These are phyloP conservation scores for Muraenolepis orangiensis DNA, from an alignment of 2,797 vertebrate genomes.

Conservation along the genomic window DNA sequence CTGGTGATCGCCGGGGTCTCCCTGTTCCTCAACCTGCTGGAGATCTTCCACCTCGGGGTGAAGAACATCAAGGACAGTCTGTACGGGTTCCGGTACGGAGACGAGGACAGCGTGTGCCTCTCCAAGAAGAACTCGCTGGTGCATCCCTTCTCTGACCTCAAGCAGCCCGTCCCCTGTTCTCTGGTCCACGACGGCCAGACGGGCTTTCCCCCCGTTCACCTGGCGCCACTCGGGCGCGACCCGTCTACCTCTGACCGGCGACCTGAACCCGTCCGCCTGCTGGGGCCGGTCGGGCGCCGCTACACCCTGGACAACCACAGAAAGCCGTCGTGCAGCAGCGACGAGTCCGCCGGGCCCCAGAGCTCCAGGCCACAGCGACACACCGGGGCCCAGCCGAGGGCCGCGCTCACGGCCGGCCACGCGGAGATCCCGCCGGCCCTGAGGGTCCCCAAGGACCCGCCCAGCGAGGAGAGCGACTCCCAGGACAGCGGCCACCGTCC, in stretches of 20 bases:
- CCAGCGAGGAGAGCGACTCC: constrained; percentile 75
- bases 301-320: constrained; percentile 47
- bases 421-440: constrained; percentile 67
- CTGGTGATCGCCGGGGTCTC: constrained; percentile 87
- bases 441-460: constrained; percentile 64
- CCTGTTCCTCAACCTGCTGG: constrained; percentile 86
- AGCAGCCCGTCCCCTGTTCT: constrained; percentile 55
- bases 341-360: constrained; percentile 64
- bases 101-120: constrained; percentile 74
- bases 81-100: constrained; percentile 65
- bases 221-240: constrained; percentile 24
- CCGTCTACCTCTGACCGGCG: constrained; percentile 54
- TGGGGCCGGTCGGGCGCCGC: constrained; percentile 37
- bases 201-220: constrained; percentile 42
- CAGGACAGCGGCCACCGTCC: constrained; percentile 74
- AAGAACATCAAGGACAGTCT: constrained; percentile 83
- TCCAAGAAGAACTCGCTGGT: constrained; percentile 82
- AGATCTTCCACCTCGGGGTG: constrained; percentile 88
- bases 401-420: constrained; percentile 58
- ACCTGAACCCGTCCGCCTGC: constrained; percentile 48
- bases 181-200: constrained; percentile 50
- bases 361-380: constrained; percentile 46
- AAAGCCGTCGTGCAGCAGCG: constrained; percentile 70
- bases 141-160: constrained; percentile 73
- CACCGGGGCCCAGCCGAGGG: constrained; percentile 44